Percentiles rank a stretch among this genome's conserved stretches.
Conservation (phyloP, 2,888 invertebrate genomes). For the Ophioninae sp. region DNA sequence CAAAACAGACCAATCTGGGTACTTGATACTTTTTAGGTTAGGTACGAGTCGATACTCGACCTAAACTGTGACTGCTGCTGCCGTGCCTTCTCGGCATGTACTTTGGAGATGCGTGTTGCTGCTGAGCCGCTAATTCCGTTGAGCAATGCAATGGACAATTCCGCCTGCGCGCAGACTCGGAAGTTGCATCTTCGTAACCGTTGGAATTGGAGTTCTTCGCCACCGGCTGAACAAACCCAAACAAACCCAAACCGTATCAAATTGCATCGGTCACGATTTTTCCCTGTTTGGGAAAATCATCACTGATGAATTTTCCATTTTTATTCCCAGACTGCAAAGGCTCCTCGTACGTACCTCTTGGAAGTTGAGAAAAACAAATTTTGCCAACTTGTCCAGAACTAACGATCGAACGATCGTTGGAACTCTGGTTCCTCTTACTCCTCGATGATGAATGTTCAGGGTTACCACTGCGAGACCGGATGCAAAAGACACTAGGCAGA, state of each 20-base stretch:
- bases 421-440: slow-evolving; percentile 90
- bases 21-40: no score
- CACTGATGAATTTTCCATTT: no score
- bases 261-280: not conserved
- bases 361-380: slow-evolving; percentile 88
- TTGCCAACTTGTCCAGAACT: slow-evolving; percentile 89
- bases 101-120: slow-evolving; percentile 69
- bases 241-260: not conserved
- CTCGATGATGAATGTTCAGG: slow-evolving; percentile 92
- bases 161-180: slow-evolving; percentile 69
- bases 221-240: slow-evolving; percentile 8
- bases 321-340: no score
- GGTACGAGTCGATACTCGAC: slow-evolving; percentile 55
- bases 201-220: slow-evolving; percentile 51
- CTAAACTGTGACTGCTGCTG: slow-evolving; percentile 72
- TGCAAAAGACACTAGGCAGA: slow-evolving; percentile 90
- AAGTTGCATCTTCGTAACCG: slow-evolving; percentile 57
- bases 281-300: no score
- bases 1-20: no score
- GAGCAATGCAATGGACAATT: slow-evolving; percentile 75
- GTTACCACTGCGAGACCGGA: slow-evolving; percentile 92
- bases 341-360: slow-evolving; percentile 79
- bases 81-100: slow-evolving; percentile 66
- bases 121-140: slow-evolving; percentile 63
- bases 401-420: slow-evolving; percentile 87